phyloP scores from a whole-genome alignment of 2,113 vertebrate species.

The Oryzias javanicus region DNA sequence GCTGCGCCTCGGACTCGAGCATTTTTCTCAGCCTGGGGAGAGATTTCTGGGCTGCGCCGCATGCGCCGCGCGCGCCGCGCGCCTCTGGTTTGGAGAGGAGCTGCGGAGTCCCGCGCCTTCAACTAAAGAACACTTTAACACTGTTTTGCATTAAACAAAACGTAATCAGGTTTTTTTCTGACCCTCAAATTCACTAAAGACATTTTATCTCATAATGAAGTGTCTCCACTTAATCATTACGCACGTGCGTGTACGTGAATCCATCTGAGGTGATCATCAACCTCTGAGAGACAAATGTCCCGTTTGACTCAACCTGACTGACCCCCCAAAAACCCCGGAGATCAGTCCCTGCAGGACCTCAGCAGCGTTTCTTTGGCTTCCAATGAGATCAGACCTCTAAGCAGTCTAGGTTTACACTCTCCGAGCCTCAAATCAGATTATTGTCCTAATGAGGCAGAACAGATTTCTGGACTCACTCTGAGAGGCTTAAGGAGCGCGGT shows the following conservation, averaged over 20 bases:
- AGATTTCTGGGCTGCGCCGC: constrained; percentile 30
- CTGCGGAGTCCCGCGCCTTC: too few relatives aligned
- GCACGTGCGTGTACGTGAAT: too few relatives aligned
- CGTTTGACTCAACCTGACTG: too few relatives aligned
- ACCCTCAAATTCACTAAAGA: too few relatives aligned
- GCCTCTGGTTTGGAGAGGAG: too few relatives aligned
- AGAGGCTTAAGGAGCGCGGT: constrained; percentile 19
- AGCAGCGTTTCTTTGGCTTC: constrained; percentile 3
- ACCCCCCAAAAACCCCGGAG: background rate
- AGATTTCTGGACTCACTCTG: constrained; percentile 49
- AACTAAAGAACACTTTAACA: too few relatives aligned
- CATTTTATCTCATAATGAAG: too few relatives aligned
- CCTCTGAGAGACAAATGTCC: too few relatives aligned
- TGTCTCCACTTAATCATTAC: too few relatives aligned
- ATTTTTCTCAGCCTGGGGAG: constrained; percentile 42
- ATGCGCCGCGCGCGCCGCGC: background rate
- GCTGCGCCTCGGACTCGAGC: constrained; percentile 49
- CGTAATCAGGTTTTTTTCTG: too few relatives aligned
- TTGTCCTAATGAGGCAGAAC: constrained; percentile 29
- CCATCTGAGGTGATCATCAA: too few relatives aligned
- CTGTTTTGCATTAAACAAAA: too few relatives aligned
- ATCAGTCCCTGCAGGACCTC: constrained; percentile 1
- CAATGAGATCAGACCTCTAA: constrained; percentile 23
- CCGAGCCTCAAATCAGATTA: constrained; percentile 33
- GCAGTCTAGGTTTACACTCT: constrained; percentile 17